These are phyloP conservation scores for Phymastichus coffea DNA, from an alignment of 1,140 invertebrate genomes.

Conservation along the genomic window DNA sequence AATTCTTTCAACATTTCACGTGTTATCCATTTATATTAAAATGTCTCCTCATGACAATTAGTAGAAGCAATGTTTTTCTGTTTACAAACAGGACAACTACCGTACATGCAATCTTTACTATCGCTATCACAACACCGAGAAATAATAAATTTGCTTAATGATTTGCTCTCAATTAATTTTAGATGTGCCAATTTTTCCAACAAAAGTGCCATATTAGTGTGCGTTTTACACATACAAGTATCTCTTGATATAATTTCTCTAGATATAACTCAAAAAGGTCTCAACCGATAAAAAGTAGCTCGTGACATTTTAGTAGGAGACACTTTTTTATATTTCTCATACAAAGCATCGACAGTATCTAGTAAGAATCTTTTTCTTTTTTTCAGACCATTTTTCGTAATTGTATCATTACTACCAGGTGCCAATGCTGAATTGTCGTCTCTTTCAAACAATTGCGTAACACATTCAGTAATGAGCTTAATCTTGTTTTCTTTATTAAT, in stretches of 20 bases:
- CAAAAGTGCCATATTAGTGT: constrained; percentile 6
- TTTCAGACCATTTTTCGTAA: constrained; percentile 31
- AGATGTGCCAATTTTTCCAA: not conserved
- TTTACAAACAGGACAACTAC: constrained; percentile 23
- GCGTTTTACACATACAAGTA: constrained; percentile 26
- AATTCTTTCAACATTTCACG: constrained; percentile 16
- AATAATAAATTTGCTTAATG: constrained; percentile 22
- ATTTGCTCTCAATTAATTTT: constrained; percentile 19
- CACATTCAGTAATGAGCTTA: not conserved
- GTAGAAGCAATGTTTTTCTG: constrained; percentile 10
- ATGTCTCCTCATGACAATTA: constrained; percentile 6
- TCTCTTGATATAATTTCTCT: constrained; percentile 9
- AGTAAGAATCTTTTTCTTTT: constrained; percentile 32
- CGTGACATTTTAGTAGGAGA: constrained; percentile 11
- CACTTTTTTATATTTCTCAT: constrained; percentile 18
- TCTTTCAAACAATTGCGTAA: constrained; percentile 31
- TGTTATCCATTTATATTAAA: constrained; percentile 22
- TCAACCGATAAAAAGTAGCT: constrained; percentile 10
- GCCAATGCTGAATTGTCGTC: constrained; percentile 29
- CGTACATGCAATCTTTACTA: constrained; percentile 25
- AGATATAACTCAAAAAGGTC: constrained; percentile 21
- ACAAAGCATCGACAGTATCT: constrained; percentile 31
- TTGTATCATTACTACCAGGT: constrained; percentile 36
- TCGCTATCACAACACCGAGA: constrained; percentile 19
- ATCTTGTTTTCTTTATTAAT: not conserved